phyloP scores from a whole-genome alignment of 2,888 invertebrate species.

The Archaeoteleia sp. region DNA sequence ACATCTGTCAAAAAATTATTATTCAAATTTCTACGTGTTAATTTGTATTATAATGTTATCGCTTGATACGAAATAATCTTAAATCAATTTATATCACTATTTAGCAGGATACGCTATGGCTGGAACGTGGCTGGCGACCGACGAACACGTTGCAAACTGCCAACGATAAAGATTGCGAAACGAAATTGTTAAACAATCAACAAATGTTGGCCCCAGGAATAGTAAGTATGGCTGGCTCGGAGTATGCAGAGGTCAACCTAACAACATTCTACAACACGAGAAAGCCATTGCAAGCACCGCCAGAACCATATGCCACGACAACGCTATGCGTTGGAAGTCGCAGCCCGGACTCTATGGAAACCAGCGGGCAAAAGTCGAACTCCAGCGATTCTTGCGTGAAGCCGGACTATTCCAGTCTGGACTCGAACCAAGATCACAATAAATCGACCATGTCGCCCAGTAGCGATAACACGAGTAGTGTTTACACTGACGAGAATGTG shows the following conservation, averaged over 20 bases:
- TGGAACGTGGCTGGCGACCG: slow-evolving; percentile 78
- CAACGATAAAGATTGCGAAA: slow-evolving; percentile 77
- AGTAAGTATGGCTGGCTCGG: slow-evolving; percentile 75
- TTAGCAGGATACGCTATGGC: slow-evolving; percentile 77
- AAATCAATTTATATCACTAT: too few relatives aligned
- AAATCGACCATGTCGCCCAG: slow-evolving; percentile 73
- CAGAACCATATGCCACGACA: slow-evolving; percentile 86
- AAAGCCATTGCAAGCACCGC: slow-evolving; percentile 77
- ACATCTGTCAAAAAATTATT: background rate
- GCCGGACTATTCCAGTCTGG: slow-evolving; percentile 72
- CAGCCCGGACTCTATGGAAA: slow-evolving; percentile 73
- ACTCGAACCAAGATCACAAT: slow-evolving; percentile 71
- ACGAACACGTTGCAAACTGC: slow-evolving; percentile 72
- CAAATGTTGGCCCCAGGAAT: slow-evolving; percentile 71
- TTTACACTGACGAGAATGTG: slow-evolving; percentile 69
- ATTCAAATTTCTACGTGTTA: background rate
- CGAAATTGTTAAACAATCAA: slow-evolving; percentile 76
- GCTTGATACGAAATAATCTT: too few relatives aligned
- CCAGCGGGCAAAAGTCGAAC: slow-evolving; percentile 72
- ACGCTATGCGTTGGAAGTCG: slow-evolving; percentile 77
- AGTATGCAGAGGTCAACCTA: slow-evolving; percentile 79
- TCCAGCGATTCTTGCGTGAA: slow-evolving; percentile 73
- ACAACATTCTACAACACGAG: slow-evolving; percentile 79
- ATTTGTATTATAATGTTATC: too few relatives aligned
- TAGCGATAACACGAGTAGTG: slow-evolving; percentile 72